phyloP scores from a whole-genome alignment of 2,888 invertebrate genomes.

The Platycheirus albimanus region DNA sequence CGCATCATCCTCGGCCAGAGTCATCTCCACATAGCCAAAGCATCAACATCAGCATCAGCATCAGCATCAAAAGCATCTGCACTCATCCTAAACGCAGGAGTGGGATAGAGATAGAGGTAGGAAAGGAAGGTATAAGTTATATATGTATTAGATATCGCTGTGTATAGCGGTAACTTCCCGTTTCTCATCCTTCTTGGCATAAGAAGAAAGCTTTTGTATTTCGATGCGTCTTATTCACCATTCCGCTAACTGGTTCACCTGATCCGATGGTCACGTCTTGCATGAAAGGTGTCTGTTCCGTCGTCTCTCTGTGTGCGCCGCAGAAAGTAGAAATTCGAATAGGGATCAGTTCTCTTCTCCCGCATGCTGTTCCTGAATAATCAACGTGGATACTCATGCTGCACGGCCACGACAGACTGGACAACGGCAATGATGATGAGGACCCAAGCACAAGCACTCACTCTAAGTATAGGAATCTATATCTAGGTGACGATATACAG shows the following conservation, averaged over 20 bases:
- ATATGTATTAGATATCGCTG: constrained; percentile 54
- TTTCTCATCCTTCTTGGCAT: constrained; percentile 40
- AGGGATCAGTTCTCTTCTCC: constrained; percentile 70
- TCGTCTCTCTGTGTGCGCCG: constrained; percentile 51
- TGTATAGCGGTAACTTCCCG: constrained; percentile 56
- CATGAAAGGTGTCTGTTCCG: constrained; percentile 62
- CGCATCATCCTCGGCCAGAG: constrained; percentile 59
- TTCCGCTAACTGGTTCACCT: constrained; percentile 66
- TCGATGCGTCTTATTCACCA: constrained; percentile 71
- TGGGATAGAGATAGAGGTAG: too few species aligned
- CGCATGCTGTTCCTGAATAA: constrained; percentile 68
- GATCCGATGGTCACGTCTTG: constrained; percentile 71
- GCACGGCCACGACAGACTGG: constrained; percentile 42
- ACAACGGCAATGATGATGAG: constrained; percentile 42
- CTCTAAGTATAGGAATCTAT: constrained; percentile 29
- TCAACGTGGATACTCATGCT: constrained; percentile 54
- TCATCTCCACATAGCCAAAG: constrained; percentile 7
- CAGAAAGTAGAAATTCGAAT: constrained; percentile 59
- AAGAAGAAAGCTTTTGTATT: constrained; percentile 70
- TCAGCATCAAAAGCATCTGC: constrained; percentile 17
- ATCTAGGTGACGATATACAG: constrained; percentile 50
- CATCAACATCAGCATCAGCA: constrained; percentile 20
- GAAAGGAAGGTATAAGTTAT: too few species aligned
- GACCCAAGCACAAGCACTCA: too few species aligned
- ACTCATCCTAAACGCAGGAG: constrained; percentile 27